Conservation (phyloP, 2,888 invertebrate genomes). For the Hyposoter didymator region DNA sequence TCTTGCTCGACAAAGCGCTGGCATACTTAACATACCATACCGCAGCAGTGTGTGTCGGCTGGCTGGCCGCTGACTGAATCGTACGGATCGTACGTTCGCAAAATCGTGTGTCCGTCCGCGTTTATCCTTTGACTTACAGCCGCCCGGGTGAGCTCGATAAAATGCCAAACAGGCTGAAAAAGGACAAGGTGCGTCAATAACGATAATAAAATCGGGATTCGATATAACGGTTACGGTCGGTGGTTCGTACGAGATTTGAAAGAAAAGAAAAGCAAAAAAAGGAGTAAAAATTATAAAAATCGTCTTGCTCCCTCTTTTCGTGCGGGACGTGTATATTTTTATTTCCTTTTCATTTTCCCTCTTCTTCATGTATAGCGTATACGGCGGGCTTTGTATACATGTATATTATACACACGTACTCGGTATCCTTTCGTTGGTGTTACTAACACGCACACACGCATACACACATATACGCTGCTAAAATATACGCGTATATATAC, state of each 20-base stretch:
- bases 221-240: conserved; percentile 52
- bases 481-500: conserved; percentile 7
- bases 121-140: conserved; percentile 67
- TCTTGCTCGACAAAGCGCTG: too few species aligned
- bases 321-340: conserved; percentile 53
- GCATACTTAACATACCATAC: too few species aligned
- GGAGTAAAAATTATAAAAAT: conserved; percentile 11
- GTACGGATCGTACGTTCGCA: conserved; percentile 67
- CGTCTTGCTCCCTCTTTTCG: conserved; percentile 27
- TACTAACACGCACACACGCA: conserved; percentile 23
- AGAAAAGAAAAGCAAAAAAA: conserved; percentile 16
- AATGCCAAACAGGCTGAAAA: conserved; percentile 81
- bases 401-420: conserved; percentile 13
- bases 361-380: conserved; percentile 59
- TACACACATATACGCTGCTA: conserved; percentile 42
- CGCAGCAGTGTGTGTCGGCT: conserved; percentile 69
- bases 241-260: conserved; percentile 52
- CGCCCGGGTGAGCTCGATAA: conserved; percentile 68
- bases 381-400: conserved; percentile 42
- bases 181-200: conserved; percentile 80
- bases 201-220: conserved; percentile 64
- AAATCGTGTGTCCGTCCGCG: conserved; percentile 70
- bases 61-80: conserved; percentile 72
- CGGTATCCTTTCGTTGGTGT: conserved; percentile 15
- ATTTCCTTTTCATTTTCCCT: conserved; percentile 43